Conservation (phyloP, 2,888 invertebrate species). For the Eucera pruinosa region DNA sequence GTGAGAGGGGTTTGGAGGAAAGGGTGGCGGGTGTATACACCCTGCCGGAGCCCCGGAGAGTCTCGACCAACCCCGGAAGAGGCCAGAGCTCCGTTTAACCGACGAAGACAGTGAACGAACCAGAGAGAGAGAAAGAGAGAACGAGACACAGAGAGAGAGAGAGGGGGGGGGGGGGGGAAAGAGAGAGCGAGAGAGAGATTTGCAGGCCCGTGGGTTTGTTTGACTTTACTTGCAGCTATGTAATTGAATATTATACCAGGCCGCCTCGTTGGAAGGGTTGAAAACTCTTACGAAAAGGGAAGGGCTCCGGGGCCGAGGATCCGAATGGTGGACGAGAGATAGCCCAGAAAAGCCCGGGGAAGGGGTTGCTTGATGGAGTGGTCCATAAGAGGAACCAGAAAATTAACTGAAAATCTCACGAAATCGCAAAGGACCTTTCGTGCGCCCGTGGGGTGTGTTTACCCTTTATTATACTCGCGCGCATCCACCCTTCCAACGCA, state of each 20-base stretch:
- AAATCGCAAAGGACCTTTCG: constrained; percentile 72
- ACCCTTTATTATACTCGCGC: constrained; percentile 78
- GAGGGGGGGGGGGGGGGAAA: constrained; percentile 11
- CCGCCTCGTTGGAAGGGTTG: constrained; percentile 79
- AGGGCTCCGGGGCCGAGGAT: constrained; percentile 59
- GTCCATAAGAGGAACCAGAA: constrained; percentile 71
- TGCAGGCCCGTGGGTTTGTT: constrained; percentile 80
- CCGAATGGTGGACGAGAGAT: constrained; percentile 70
- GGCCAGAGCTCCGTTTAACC: constrained; percentile 27
- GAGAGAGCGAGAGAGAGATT: constrained; percentile 68
- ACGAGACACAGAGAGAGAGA: constrained; percentile 15
- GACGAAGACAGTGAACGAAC: not conserved
- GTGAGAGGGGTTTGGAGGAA: constrained; percentile 12
- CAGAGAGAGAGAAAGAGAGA: constrained; percentile 21
- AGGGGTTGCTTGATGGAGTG: constrained; percentile 69
- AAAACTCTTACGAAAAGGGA: constrained; percentile 78
- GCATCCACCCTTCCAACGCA: constrained; percentile 45
- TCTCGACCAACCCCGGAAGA: constrained; percentile 69
- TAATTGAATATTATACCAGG: constrained; percentile 84
- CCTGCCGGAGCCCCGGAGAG: constrained; percentile 51
- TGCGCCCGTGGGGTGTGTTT: constrained; percentile 69
- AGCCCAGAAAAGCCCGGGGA: constrained; percentile 56
- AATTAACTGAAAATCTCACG: constrained; percentile 77
- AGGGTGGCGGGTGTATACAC: constrained; percentile 58
- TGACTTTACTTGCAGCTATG: constrained; percentile 84